These are phyloP conservation scores for Geodia barretti DNA, from an alignment of 37 sponge, comb jelly and placozoan species.

Conservation along the genomic window DNA sequence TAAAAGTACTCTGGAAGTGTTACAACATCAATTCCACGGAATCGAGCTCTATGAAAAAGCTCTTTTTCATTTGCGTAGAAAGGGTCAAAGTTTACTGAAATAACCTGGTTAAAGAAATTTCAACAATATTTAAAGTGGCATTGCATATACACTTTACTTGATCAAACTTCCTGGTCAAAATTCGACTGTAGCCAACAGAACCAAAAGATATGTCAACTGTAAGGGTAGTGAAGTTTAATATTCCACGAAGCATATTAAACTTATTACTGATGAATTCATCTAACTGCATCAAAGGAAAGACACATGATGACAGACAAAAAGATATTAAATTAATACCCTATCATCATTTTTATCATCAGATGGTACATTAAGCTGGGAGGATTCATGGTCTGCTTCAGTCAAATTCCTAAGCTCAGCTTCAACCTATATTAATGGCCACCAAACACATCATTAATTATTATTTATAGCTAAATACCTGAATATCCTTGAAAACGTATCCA, in stretches of 20 bases:
- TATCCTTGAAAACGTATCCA: conserved; percentile 46
- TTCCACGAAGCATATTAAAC: too few species aligned
- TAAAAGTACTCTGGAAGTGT: too few species aligned
- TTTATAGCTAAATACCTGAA: conserved; percentile 30
- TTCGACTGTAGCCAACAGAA: conserved; percentile 10
- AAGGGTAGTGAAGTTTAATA: too few species aligned
- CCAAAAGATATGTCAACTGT: conserved; percentile 45
- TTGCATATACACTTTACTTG: too few species aligned
- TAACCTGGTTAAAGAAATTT: neutral
- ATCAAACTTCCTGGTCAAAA: conserved; percentile 13
- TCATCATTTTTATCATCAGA: conserved; percentile 1
- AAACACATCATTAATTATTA: too few species aligned
- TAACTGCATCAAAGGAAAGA: neutral
- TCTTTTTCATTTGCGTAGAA: neutral
- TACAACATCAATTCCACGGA: too few species aligned
- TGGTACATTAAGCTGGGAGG: neutral
- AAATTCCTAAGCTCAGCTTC: neutral
- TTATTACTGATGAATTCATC: neutral
- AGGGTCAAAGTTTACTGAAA: neutral
- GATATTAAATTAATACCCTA: too few species aligned
- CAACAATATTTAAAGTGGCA: neutral
- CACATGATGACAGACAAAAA: too few species aligned
- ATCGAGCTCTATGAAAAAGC: neutral
- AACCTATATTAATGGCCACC: too few species aligned
- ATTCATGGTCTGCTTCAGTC: neutral